Conservation (phyloP, 2,888 invertebrate genomes). For the Deilephila porcellus region DNA sequence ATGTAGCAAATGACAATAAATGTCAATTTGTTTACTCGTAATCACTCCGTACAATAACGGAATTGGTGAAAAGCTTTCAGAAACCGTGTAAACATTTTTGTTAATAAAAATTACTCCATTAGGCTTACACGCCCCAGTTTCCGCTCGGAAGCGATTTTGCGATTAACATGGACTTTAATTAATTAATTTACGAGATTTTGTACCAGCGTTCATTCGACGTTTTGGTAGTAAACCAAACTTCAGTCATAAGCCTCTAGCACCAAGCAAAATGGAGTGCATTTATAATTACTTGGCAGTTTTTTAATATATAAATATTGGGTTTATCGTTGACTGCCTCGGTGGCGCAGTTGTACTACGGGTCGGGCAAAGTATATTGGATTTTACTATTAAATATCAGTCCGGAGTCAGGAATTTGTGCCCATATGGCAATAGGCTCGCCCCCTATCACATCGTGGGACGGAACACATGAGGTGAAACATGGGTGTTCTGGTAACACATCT, state of each 20-base stretch:
- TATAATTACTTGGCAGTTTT: not conserved
- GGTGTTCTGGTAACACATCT: no score
- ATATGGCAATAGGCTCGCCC: no score
- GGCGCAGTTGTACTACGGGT: no score
- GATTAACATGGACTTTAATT: constrained; percentile 10
- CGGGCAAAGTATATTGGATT: no score
- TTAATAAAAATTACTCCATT: constrained; percentile 18
- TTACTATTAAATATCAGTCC: no score
- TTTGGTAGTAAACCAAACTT: not conserved
- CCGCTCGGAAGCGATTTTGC: constrained; percentile 22
- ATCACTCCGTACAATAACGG: not conserved
- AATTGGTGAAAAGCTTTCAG: not conserved
- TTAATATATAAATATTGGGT: no score
- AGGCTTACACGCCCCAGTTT: not conserved
- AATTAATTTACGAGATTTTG: constrained; percentile 29
- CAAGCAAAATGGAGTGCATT: not conserved
- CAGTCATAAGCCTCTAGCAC: not conserved
- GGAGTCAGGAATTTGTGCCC: no score
- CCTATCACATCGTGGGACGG: no score
- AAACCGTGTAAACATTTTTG: not conserved
- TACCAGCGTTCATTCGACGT: not conserved
- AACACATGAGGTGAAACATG: no score
- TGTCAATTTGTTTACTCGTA: not conserved
- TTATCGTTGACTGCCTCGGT: no score
- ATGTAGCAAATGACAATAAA: no score